These are phyloP conservation scores for Ataeniobius toweri DNA, from an alignment of 2,797 vertebrate genomes.

Conservation along the genomic window DNA sequence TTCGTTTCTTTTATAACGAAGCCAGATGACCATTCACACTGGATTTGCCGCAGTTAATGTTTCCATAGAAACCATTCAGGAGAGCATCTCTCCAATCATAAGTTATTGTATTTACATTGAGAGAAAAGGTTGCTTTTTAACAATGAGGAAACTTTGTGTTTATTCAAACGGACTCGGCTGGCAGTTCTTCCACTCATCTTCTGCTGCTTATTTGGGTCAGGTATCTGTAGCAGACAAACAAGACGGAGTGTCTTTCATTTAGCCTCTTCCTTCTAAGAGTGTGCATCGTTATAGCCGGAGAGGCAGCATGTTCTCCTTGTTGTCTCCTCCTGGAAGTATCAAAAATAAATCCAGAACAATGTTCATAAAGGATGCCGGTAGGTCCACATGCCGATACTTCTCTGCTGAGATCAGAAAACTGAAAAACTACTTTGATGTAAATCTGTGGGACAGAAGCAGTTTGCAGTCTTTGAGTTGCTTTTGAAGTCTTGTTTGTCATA, in stretches of 20 bases:
- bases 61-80: background rate
- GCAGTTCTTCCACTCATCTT: background rate
- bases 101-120: background rate
- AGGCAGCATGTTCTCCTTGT: background rate
- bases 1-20: background rate
- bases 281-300: background rate
- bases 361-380: background rate
- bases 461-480: too few relatives aligned
- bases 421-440: too few relatives aligned
- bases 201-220: background rate
- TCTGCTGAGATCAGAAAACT: too few relatives aligned
- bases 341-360: background rate
- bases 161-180: background rate
- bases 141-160: background rate
- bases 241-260: background rate
- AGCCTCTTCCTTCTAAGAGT: background rate
- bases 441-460: too few relatives aligned
- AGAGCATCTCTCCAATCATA: background rate
- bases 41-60: background rate
- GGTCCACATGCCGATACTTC: too few relatives aligned
- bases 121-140: background rate
- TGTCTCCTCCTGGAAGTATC: background rate
- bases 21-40: background rate
- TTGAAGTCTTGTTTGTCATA: too few relatives aligned
- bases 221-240: background rate